phyloP scores from a whole-genome alignment of 2,797 vertebrate genomes.

The Ptychobarbus kaznakovi region DNA sequence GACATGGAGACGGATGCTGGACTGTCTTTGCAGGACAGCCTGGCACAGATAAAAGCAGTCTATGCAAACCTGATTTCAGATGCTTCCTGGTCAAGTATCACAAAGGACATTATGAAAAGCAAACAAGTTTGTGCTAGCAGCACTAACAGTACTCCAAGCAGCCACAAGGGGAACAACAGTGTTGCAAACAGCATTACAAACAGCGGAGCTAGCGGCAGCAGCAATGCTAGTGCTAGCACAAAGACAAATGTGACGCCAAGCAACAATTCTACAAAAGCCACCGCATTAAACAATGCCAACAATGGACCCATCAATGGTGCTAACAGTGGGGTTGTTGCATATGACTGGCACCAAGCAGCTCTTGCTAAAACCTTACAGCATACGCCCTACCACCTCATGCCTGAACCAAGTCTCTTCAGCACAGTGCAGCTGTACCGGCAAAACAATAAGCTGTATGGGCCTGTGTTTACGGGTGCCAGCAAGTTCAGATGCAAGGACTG shows the following conservation, averaged over 20 bases:
- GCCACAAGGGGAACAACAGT: slow-evolving; percentile 81
- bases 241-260: slow-evolving; percentile 51
- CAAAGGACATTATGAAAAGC: slow-evolving; percentile 86
- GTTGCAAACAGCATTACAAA: slow-evolving; percentile 65
- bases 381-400: slow-evolving; percentile 91
- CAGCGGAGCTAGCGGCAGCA: slow-evolving; percentile 64
- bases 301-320: slow-evolving; percentile 71
- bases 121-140: slow-evolving; percentile 83
- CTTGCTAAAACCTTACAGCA: slow-evolving; percentile 97
- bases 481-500: slow-evolving; percentile 99
- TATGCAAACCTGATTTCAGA: slow-evolving; percentile 97
- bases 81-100: slow-evolving; percentile 94
- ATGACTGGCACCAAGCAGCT: slow-evolving; percentile 90
- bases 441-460: slow-evolving; percentile 96
- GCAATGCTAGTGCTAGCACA: slow-evolving; percentile 70
- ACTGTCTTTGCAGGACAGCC: slow-evolving; percentile 92
- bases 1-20: slow-evolving; percentile 79
- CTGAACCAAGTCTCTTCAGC: slow-evolving; percentile 97
- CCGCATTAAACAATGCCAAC: slow-evolving; percentile 71
- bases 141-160: slow-evolving; percentile 77
- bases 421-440: slow-evolving; percentile 97
- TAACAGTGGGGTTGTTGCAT: slow-evolving; percentile 78
- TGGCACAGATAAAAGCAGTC: slow-evolving; percentile 97
- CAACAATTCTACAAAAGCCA: slow-evolving; percentile 67
- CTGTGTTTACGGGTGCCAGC: slow-evolving; percentile 96